phyloP scores from a whole-genome alignment of 2,113 vertebrate species.

The Gopherus evgoodei region DNA sequence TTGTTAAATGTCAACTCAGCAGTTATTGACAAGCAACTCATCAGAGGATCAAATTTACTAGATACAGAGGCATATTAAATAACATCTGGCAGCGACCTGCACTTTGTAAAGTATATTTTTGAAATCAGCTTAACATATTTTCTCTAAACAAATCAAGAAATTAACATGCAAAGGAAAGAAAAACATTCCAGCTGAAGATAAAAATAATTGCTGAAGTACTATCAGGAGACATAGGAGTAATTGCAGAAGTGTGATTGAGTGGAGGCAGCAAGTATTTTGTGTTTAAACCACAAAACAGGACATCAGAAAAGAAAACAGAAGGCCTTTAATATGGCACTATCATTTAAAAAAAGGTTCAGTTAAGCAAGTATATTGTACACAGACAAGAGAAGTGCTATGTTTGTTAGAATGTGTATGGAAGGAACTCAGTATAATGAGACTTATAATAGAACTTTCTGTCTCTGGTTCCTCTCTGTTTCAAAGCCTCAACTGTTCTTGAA shows the following conservation, averaged over 20 bases:
- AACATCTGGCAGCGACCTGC: conserved; percentile 54
- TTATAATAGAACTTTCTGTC: conserved; percentile 67
- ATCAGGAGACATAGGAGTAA: conserved; percentile 20
- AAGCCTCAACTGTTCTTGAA: conserved; percentile 71
- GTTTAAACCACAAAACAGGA: conserved; percentile 43
- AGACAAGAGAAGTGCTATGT: conserved; percentile 61
- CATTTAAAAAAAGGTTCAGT: conserved; percentile 51
- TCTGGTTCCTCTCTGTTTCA: conserved; percentile 38
- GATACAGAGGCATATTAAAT: not conserved
- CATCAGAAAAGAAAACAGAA: conserved; percentile 59
- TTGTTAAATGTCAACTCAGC: conserved; percentile 33
- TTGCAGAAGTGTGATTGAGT: conserved; percentile 45
- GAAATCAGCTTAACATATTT: conserved; percentile 56
- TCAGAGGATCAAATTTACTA: conserved; percentile 1
- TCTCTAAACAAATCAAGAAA: conserved; percentile 65
- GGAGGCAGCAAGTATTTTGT: conserved; percentile 60
- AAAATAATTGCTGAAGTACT: conserved; percentile 65
- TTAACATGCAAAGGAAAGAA: conserved; percentile 41
- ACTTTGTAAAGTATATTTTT: conserved; percentile 50
- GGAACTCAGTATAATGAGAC: conserved; percentile 68
- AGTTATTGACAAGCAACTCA: conserved; percentile 27
- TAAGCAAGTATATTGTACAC: conserved; percentile 57
- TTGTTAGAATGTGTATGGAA: conserved; percentile 60
- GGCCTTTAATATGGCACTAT: conserved; percentile 57
- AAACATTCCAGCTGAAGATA: conserved; percentile 61